Conservation (phyloP, 2,113 vertebrate genomes). For the Tachuris rubrigastra region DNA sequence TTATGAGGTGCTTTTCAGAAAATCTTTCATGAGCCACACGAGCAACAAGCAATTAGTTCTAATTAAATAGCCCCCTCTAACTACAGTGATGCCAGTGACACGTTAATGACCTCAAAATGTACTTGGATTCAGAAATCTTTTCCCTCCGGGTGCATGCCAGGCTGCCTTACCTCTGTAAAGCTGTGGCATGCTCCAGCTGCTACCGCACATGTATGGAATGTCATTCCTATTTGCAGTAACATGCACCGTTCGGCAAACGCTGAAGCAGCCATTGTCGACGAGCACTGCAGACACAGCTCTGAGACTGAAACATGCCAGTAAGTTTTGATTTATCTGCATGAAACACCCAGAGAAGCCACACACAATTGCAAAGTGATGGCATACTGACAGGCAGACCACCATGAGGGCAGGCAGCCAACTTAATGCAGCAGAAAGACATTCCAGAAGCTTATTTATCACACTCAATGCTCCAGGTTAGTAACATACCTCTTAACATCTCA, state of each 20-base stretch:
- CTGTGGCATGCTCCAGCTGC: slow-evolving; percentile 58
- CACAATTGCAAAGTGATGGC: background rate
- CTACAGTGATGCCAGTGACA: slow-evolving; percentile 15
- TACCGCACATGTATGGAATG: background rate
- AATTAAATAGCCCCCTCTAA: slow-evolving; percentile 66
- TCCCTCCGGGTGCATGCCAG: background rate
- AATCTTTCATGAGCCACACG: slow-evolving; percentile 41
- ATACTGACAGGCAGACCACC: background rate
- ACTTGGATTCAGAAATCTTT: slow-evolving; percentile 11
- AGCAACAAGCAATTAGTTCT: slow-evolving; percentile 54
- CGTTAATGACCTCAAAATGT: slow-evolving; percentile 48
- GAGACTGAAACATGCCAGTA: background rate
- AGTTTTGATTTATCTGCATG: background rate
- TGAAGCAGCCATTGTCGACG: background rate
- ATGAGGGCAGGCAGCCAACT: background rate
- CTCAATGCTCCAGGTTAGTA: background rate
- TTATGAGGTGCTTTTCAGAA: slow-evolving; percentile 53
- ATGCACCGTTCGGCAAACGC: background rate
- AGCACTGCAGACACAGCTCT: background rate
- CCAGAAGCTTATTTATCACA: background rate
- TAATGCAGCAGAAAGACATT: background rate
- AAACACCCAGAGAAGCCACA: background rate
- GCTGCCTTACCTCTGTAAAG: background rate
- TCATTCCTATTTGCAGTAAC: background rate
- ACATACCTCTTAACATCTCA: background rate